phyloP scores from a whole-genome alignment of 2,113 vertebrate species.

The Pelecanus crispus region DNA sequence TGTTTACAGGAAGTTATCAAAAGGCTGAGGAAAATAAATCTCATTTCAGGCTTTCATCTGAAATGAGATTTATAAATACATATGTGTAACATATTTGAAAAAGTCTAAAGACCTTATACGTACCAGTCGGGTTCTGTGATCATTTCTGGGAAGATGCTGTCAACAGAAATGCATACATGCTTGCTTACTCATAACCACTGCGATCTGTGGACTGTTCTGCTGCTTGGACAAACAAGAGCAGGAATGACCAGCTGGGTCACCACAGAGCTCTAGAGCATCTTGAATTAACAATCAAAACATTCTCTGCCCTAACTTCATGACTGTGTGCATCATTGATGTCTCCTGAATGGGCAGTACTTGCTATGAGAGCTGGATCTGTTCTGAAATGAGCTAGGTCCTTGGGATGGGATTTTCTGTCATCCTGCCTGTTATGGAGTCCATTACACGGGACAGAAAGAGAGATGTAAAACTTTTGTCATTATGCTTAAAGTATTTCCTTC shows the following conservation, averaged over 20 bases:
- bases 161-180: not conserved
- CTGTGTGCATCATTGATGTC: not conserved
- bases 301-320: not conserved
- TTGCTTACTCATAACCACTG: not conserved
- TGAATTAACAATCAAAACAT: conserved; percentile 7
- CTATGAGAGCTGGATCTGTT: not conserved
- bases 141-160: conserved; percentile 23
- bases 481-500: not conserved
- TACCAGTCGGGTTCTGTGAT: not conserved
- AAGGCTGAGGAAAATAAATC: conserved; percentile 10
- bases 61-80: not conserved
- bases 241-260: conserved; percentile 6
- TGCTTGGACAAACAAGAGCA: not conserved
- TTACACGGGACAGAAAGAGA: not conserved
- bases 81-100: not conserved
- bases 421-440: not conserved
- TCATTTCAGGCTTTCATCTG: not conserved
- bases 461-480: not conserved
- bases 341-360: not conserved
- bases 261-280: not conserved
- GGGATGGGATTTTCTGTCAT: not conserved
- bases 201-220: not conserved
- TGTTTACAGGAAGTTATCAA: not conserved
- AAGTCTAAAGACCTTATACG: not conserved
- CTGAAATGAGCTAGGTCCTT: not conserved